Evolutionary conservation across 2,888 invertebrate species (phyloP).

Genomic region (Thyatira batis): DNA sequence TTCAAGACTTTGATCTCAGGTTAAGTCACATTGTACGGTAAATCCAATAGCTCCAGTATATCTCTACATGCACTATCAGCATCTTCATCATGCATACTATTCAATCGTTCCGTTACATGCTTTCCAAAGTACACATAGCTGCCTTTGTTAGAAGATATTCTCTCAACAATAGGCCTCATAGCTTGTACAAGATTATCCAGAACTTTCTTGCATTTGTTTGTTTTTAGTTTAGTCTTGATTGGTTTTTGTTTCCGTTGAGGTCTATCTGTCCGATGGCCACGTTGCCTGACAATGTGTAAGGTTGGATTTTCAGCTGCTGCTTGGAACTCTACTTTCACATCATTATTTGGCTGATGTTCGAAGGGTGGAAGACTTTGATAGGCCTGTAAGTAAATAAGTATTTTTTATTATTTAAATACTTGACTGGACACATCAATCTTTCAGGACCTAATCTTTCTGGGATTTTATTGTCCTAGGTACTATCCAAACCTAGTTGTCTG

Average conservation of each 20-base stretch:
- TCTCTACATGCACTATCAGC: slow-evolving; percentile 54
- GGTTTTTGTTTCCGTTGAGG: slow-evolving; percentile 43
- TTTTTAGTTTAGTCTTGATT: slow-evolving; percentile 24
- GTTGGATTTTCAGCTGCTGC: slow-evolving; percentile 40
- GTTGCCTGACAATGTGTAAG: slow-evolving; percentile 49
- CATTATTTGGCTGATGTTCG: slow-evolving; percentile 19
- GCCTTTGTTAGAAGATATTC: slow-evolving; percentile 23
- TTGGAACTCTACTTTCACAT: slow-evolving; percentile 51
- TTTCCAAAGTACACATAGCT: slow-evolving; percentile 67
- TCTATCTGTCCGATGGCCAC: slow-evolving; percentile 55
- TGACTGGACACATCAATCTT: too few relatives aligned
- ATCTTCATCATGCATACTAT: slow-evolving; percentile 56
- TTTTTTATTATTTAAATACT: background rate
- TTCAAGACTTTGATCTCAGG: background rate
- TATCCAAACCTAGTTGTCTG: too few relatives aligned
- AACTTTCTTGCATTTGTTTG: slow-evolving; percentile 50
- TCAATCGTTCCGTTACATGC: slow-evolving; percentile 63
- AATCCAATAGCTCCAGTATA: slow-evolving; percentile 49
- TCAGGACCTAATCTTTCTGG: too few relatives aligned
- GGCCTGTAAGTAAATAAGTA: slow-evolving; percentile 20
- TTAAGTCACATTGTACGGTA: slow-evolving; percentile 8
- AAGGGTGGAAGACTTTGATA: slow-evolving; percentile 13
- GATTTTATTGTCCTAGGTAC: too few relatives aligned
- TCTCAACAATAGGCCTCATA: slow-evolving; percentile 53
- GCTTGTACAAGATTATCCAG: slow-evolving; percentile 59